Base-by-base conservation (phyloP, 2,113 vertebrate genomes). In the Zosterops hypoxanthus region DNA sequence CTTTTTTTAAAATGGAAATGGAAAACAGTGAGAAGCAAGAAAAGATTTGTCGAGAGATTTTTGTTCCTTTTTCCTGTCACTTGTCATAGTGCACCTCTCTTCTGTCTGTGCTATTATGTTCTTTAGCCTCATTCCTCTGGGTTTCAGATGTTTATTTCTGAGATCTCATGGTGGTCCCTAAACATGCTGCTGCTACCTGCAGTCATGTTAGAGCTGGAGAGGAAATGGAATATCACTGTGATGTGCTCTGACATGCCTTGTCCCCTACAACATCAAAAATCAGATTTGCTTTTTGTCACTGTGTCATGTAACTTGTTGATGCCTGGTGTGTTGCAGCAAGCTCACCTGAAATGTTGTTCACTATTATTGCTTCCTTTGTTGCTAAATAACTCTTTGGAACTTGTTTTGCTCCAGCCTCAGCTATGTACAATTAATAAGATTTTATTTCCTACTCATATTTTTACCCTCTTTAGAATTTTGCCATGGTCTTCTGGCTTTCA, bases 1-100 rank as follows among this genome's bases (percentile, higher is more conserved):
- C 39, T 39, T 39, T 39, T 39, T 39, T 39, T 39, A 5, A 93
- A 91, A 93, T 88, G 79, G 71, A 95, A 96, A 86, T 86, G 63
- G 21, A 36, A 93, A 92, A 20, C 46, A 63, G 44, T 61, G 59
- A 95, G 81, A 89, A 82, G 49, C 59, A 21, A 91, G 69, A 89
- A 76, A 80, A 64, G 39, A 73, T 93, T 68, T 75, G 25, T 81
- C 2, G 14, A 33, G 71, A 80, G 63, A 63, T 66, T 93, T 92
- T 91, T 39, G 8, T 57, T 86, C 46, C 52, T 36, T 88, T 86
- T 88, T 19, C 8, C 55, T 71, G 76, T 77, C 64, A 57, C 28
- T 73, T 80, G 39, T 50, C 63, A 23, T 19, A 47, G 34, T 26
- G 19, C 61, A 24, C 16, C 26, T 66, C 50, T 85, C 59, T 86